These are phyloP conservation scores for Prenolepis imparis DNA, from an alignment of 2,888 invertebrate species.

Conservation along the genomic window DNA sequence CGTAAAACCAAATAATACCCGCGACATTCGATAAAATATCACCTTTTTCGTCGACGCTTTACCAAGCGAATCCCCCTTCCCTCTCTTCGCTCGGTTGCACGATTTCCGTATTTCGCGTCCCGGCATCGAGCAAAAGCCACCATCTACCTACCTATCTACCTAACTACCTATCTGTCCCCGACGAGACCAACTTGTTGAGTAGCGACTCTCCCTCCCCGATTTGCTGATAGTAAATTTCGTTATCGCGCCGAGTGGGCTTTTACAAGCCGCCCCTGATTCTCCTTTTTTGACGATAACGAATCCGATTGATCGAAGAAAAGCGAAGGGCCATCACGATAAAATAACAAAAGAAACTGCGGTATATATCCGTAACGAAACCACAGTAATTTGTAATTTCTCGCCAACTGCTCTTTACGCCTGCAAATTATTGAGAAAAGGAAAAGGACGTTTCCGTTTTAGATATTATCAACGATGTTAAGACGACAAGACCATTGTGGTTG, in stretches of 20 bases:
- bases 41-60: slow-evolving; percentile 17
- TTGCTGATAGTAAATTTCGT: slow-evolving; percentile 52
- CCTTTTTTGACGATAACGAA: slow-evolving; percentile 49
- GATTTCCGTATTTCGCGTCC: slow-evolving; percentile 14
- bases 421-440: slow-evolving; percentile 37
- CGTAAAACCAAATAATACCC: slow-evolving; percentile 49
- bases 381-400: slow-evolving; percentile 16
- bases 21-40: slow-evolving; percentile 54
- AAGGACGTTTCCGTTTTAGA: background rate
- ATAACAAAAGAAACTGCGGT: slow-evolving; percentile 11
- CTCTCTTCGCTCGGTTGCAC: background rate
- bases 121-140: slow-evolving; percentile 11
- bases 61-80: slow-evolving; percentile 16
- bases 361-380: background rate
- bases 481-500: background rate
- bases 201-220: slow-evolving; percentile 33
- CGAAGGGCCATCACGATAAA: slow-evolving; percentile 16
- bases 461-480: slow-evolving; percentile 42
- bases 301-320: slow-evolving; percentile 20
- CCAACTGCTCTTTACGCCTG: slow-evolving; percentile 21
- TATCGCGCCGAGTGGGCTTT: slow-evolving; percentile 41
- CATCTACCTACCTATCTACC: slow-evolving; percentile 8
- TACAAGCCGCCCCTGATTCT: slow-evolving; percentile 17
- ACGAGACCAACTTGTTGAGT: slow-evolving; percentile 55
- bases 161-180: slow-evolving; percentile 16